phyloP scores from a whole-genome alignment of 2,113 vertebrate genomes.

The Anoura caudifer region DNA sequence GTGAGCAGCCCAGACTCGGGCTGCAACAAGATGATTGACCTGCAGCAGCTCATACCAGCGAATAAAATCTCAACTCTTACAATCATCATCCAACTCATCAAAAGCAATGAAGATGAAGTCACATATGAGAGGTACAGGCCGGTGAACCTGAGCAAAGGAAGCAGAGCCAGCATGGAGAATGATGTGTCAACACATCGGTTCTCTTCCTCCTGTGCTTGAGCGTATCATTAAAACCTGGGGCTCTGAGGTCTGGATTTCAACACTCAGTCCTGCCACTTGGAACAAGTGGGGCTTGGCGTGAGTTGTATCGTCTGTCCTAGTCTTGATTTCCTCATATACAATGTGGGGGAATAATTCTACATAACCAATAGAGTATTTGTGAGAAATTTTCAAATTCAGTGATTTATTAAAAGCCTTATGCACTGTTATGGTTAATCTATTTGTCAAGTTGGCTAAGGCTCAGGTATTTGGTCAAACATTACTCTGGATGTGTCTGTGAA shows the following conservation, averaged over 20 bases:
- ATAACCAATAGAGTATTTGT: neutral
- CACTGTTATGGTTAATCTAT: neutral
- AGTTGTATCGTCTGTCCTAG: neutral
- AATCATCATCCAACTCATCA: neutral
- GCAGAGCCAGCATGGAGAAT: neutral
- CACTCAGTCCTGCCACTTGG: neutral
- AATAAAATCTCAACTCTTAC: neutral
- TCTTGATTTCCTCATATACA: neutral
- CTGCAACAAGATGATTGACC: neutral
- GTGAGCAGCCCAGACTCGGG: neutral
- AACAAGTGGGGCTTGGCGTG: neutral
- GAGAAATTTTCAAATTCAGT: neutral
- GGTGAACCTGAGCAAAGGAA: neutral
- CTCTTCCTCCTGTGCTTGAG: neutral
- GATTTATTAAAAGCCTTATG: neutral
- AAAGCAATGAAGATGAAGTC: neutral
- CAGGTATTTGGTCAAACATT: neutral
- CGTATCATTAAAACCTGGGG: neutral
- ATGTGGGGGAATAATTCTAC: neutral
- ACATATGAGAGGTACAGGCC: neutral
- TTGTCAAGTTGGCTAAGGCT: neutral
- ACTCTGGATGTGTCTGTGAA: neutral
- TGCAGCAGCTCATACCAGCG: neutral
- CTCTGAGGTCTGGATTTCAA: neutral
- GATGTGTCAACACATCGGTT: neutral